Evolutionary conservation across 2,113 vertebrate species (phyloP).

Genomic region (Bufo gargarizans): DNA sequence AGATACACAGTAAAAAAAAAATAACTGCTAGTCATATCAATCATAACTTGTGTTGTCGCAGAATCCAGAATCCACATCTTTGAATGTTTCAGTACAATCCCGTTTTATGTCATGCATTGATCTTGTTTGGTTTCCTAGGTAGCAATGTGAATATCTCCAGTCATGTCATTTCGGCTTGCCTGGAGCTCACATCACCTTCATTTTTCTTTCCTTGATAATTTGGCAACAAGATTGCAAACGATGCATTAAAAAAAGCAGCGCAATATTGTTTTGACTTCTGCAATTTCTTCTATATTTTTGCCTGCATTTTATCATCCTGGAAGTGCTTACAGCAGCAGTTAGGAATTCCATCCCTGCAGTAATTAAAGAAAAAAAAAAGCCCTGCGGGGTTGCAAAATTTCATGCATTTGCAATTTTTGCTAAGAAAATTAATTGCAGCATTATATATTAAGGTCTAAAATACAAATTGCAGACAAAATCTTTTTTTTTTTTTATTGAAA

Average conservation of each 20-base stretch:
- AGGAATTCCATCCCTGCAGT: slow-evolving; percentile 51
- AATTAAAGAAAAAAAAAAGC: slow-evolving; percentile 24
- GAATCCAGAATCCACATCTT: neutral
- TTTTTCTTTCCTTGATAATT: slow-evolving; percentile 7
- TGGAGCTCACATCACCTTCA: neutral
- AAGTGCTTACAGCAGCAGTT: slow-evolving; percentile 60
- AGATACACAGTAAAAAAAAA: neutral
- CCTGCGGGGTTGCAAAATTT: slow-evolving; percentile 27
- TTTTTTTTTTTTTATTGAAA: neutral
- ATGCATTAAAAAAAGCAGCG: neutral
- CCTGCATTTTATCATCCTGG: neutral
- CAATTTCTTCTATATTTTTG: neutral
- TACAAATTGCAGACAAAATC: neutral
- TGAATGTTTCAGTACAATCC: neutral
- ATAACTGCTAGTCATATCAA: neutral
- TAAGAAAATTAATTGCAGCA: neutral
- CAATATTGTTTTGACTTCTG: neutral
- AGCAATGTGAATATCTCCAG: neutral
- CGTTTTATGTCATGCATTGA: neutral
- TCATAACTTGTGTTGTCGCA: neutral
- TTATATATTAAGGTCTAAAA: neutral
- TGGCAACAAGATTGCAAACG: slow-evolving; percentile 24
- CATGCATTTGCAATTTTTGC: slow-evolving; percentile 25
- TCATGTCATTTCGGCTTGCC: neutral
- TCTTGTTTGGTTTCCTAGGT: neutral